Evolutionary conservation across 2,113 vertebrate species (phyloP).

Genomic region (Ursus arctos): DNA sequence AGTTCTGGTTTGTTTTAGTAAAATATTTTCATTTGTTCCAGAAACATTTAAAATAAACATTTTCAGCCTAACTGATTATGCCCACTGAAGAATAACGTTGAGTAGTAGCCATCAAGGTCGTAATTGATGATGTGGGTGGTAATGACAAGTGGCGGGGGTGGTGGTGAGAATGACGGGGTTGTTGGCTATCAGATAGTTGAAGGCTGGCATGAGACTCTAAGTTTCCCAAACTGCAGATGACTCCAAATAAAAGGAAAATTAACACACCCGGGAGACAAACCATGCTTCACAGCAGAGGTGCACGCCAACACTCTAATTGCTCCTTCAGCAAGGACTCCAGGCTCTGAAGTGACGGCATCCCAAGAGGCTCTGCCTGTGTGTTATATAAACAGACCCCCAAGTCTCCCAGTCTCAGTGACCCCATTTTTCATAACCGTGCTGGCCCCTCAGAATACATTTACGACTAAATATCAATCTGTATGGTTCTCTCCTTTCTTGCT

Average conservation of each 20-base stretch:
- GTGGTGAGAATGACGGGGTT: rapidly evolving
- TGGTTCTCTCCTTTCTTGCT: neutral
- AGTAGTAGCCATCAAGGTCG: neutral
- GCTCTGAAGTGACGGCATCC: neutral
- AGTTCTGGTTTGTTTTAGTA: neutral
- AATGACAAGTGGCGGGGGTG: neutral
- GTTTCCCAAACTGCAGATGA: neutral
- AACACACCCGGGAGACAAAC: neutral
- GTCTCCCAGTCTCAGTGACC: neutral
- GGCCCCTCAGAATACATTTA: neutral
- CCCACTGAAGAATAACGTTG: neutral
- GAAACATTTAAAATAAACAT: neutral
- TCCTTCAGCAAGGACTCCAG: neutral
- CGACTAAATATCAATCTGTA: neutral
- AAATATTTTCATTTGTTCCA: neutral
- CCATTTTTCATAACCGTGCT: neutral
- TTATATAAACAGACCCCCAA: neutral
- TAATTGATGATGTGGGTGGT: neutral
- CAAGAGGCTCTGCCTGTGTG: neutral
- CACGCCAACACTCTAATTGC: conserved; percentile 47
- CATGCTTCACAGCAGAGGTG: neutral
- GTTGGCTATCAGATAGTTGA: neutral
- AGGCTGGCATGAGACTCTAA: neutral
- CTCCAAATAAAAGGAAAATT: neutral
- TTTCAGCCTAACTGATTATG: neutral